Percentiles rank a stretch among this genome's conserved stretches.
Evolutionary conservation across 2,888 invertebrate species (phyloP).

Genomic region (Trachelus iudaicus): DNA sequence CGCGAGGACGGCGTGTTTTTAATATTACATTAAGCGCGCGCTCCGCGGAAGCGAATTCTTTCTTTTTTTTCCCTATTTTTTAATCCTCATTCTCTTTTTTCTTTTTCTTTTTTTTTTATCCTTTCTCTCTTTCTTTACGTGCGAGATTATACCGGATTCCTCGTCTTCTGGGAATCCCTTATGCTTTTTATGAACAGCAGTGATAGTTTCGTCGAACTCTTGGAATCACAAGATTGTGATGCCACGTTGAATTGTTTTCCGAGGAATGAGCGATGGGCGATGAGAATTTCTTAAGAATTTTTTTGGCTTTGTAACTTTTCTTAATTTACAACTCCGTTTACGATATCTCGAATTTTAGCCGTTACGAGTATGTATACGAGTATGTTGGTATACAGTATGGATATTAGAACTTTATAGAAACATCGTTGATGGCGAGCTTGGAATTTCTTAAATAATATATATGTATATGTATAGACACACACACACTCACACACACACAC

Average conservation of each 20-base stretch:
- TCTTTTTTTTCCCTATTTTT: not conserved
- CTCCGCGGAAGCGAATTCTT: slow-evolving; percentile 3
- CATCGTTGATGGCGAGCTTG: not conserved
- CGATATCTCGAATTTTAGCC: not conserved
- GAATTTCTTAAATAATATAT: not conserved
- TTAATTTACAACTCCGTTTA: not conserved
- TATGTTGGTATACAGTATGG: not conserved
- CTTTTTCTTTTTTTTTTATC: not conserved
- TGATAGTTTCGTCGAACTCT: not conserved
- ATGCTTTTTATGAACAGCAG: not conserved
- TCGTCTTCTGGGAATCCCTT: not conserved
- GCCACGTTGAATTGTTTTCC: not conserved
- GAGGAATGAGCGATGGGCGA: not conserved
- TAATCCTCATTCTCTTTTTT: not conserved
- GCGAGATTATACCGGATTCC: not conserved
- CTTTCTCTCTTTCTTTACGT: not conserved
- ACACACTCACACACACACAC: too few species aligned
- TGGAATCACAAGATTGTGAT: not conserved
- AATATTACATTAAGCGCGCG: slow-evolving; percentile 51
- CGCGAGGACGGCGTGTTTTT: slow-evolving; percentile 52
- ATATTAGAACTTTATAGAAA: not conserved
- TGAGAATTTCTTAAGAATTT: not conserved
- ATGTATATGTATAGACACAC: too few species aligned
- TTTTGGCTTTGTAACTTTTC: not conserved
- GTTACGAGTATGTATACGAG: too few species aligned